Evolutionary conservation across 2,797 vertebrate genomes (phyloP), one percentile per base, ranked within the genome.

Genomic region (Pelodytes ibericus): DNA sequence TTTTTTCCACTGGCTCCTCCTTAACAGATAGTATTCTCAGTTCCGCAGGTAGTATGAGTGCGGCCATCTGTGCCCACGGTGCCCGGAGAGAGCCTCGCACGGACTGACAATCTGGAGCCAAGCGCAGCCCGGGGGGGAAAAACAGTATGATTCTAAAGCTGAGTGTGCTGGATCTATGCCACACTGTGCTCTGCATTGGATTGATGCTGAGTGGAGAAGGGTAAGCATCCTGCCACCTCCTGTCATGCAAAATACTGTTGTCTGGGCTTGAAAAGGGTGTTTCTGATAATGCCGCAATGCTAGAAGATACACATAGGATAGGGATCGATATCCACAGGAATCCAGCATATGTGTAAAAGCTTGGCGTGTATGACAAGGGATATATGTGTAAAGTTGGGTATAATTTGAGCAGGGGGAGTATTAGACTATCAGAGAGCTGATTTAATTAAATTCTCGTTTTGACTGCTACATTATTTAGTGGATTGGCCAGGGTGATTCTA

Each of bases 171-270:
- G 72, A 80, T 65, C 71, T 74, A 31, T 74, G 77, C 73, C 77
- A 74, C 72, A 70, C 72, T 22, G 77, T 80, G 47, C 53, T 80
- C 57, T 80, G 72, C 66, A 51, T 71, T 49, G 77, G 77, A 13
- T 65, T 80, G 62, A 74, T 74, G 77, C 62, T 79, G 16, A 67
- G 76, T 39, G 77, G 77, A 36, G 77, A 80, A 58, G 77, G 77
- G 77, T 80, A 65, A 80, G 77, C n/a, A 47, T 47, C 16, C 44
- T 47, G 44, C 44, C 44, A 47, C 44, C 18, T 2, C 13, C 1
- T 36, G 11, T 20, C 10, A 51, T 39, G 36, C 39, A 24, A 47
- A 29, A 29, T 20, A 11, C 39, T 65, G 36, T 39, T 47, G 20
- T 24, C 22, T 4, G 11, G 3, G 24, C 10, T 9, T 39, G 27